Evolutionary conservation across 1,140 invertebrate genomes (phyloP).

Genomic region (Mycetomoellerius zeteki): DNA sequence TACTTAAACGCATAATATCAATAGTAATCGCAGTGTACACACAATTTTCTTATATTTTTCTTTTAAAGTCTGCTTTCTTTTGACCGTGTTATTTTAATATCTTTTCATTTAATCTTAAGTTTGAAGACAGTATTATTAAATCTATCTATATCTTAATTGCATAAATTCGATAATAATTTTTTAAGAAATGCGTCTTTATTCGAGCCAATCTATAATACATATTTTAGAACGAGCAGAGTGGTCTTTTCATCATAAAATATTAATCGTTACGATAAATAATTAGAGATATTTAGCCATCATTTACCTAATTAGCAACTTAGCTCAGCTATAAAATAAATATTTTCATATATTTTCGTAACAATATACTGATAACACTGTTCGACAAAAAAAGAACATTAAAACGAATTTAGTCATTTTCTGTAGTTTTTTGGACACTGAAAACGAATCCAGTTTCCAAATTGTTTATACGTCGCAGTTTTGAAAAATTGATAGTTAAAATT

Average conservation of each 20-base stretch:
- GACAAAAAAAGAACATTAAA: no score
- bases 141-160: neutral
- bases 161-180: neutral
- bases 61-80: slow-evolving; percentile 4
- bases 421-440: no score
- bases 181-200: neutral
- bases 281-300: neutral
- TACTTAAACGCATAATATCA: slow-evolving; percentile 23
- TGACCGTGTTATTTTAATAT: slow-evolving; percentile 14
- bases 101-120: slow-evolving; percentile 14
- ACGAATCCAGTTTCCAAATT: no score
- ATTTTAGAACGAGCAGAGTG: neutral
- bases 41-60: slow-evolving; percentile 4
- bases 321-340: no score
- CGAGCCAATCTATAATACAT: neutral
- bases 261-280: neutral
- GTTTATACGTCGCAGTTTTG: no score
- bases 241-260: neutral
- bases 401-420: no score
- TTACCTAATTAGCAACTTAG: slow-evolving; percentile 8
- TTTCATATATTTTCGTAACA: no score
- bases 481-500: no score
- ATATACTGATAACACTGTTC: no score
- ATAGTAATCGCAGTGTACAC: neutral
- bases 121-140: slow-evolving; percentile 15